Percentiles rank a stretch among this genome's conserved stretches.
Evolutionary conservation across 53 echinoderm and acorn worm genomes (phyloP).

Genomic region (Stichopus horrens): DNA sequence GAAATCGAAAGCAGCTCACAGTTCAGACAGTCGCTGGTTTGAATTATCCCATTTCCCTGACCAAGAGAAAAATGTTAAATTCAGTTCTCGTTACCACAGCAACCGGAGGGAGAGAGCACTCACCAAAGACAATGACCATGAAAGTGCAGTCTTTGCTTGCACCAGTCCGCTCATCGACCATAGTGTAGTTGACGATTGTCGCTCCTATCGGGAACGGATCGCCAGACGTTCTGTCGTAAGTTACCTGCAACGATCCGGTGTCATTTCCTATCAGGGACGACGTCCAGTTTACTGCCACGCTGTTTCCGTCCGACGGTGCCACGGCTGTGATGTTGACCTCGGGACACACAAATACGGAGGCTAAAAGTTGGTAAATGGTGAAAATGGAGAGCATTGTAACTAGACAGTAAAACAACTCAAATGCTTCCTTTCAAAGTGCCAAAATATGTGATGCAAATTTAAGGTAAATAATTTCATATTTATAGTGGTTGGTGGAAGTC

Average conservation of each 20-base stretch:
- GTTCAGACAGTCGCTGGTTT: too few relatives aligned
- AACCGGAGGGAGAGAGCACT: background rate
- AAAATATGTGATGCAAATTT: too few relatives aligned
- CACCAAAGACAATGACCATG: conserved; percentile 3
- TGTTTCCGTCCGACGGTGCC: background rate
- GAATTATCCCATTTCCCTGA: too few relatives aligned
- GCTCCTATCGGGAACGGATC: background rate
- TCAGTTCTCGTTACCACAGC: too few relatives aligned
- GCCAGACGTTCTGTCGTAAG: background rate
- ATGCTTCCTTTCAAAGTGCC: too few relatives aligned
- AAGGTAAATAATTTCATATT: too few relatives aligned
- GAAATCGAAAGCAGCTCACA: too few relatives aligned
- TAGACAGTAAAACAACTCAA: too few relatives aligned
- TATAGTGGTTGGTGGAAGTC: too few relatives aligned
- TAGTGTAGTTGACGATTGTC: background rate
- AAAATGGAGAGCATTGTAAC: background rate
- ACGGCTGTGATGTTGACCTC: conserved; percentile 12
- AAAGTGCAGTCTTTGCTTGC: background rate
- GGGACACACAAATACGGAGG: background rate
- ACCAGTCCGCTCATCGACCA: background rate
- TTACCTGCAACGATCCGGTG: background rate
- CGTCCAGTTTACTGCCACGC: conserved; percentile 12
- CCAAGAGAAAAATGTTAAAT: too few relatives aligned
- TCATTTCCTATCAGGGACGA: background rate
- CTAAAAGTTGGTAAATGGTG: background rate